phyloP scores from a whole-genome alignment of 2,888 invertebrate species.

The Tyria jacobaeae region DNA sequence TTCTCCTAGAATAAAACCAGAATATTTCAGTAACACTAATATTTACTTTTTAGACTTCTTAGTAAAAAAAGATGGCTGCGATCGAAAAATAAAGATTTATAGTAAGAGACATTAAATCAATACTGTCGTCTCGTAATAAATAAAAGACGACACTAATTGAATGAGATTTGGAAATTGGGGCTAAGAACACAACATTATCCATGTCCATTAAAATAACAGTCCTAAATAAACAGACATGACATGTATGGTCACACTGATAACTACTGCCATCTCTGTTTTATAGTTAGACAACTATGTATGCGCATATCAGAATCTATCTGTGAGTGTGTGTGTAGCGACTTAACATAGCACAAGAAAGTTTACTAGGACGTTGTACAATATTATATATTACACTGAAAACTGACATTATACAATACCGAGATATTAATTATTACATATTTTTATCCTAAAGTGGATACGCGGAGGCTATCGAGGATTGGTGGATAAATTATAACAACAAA shows the following conservation, averaged over 20 bases:
- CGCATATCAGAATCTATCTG: neutral
- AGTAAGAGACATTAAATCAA: neutral
- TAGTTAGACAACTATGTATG: slow-evolving; percentile 62
- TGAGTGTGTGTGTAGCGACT: slow-evolving; percentile 27
- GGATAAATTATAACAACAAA: too few relatives aligned
- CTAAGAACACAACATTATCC: slow-evolving; percentile 68
- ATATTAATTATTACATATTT: too few relatives aligned
- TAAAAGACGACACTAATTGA: slow-evolving; percentile 46
- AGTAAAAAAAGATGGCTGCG: neutral
- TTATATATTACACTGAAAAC: too few relatives aligned
- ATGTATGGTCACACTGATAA: slow-evolving; percentile 80
- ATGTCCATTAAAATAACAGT: slow-evolving; percentile 80
- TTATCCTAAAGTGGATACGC: too few relatives aligned
- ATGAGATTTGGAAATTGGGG: slow-evolving; percentile 72
- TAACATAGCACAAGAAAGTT: neutral
- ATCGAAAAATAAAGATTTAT: neutral
- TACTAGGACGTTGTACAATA: neutral
- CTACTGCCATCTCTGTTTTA: slow-evolving; percentile 72
- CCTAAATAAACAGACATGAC: slow-evolving; percentile 79
- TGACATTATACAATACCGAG: too few relatives aligned
- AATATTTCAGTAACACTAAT: too few relatives aligned
- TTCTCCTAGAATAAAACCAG: too few relatives aligned
- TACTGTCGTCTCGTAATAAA: slow-evolving; percentile 17
- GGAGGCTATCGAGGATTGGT: too few relatives aligned
- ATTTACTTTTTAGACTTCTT: neutral